A percentile compares a stretch with the other conserved stretches of the same genome.
Evolutionary conservation across 2,113 vertebrate genomes (phyloP).

Genomic region (Lichenostomus cassidix): DNA sequence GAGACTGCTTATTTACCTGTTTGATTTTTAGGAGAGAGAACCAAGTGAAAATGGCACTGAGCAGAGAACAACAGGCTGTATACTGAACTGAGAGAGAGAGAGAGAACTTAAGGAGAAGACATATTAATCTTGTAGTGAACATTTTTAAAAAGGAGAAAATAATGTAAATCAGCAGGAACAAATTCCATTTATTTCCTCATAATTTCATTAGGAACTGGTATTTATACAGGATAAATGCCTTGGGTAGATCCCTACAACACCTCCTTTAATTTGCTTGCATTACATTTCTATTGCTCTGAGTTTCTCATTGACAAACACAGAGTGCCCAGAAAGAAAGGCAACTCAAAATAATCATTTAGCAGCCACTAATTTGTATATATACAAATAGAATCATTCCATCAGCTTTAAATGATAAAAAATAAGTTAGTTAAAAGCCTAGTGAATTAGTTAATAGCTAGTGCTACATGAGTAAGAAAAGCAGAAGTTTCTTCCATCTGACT

Average conservation of each 20-base stretch:
- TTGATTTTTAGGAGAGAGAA: background rate
- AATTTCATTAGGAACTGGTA: slow-evolving; percentile 9
- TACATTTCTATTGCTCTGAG: background rate
- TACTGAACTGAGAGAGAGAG: background rate
- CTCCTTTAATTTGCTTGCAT: slow-evolving; percentile 18
- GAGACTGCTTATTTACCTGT: background rate
- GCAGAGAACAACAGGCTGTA: background rate
- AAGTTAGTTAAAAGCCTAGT: background rate
- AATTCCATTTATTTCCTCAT: background rate
- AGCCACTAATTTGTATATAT: background rate
- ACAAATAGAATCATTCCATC: background rate
- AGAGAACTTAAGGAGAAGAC: background rate
- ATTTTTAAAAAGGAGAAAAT: background rate
- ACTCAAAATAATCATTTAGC: background rate
- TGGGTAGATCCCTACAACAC: background rate
- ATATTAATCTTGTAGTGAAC: background rate
- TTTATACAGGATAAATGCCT: background rate
- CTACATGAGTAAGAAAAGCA: background rate
- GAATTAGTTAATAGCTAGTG: background rate
- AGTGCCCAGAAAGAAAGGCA: background rate
- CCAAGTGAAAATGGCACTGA: background rate
- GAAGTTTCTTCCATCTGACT: background rate
- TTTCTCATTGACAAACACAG: background rate
- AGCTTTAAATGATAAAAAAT: slow-evolving; percentile 23
- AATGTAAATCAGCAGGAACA: background rate